Evolutionary conservation across 2,888 invertebrate genomes (phyloP).

Genomic region (Thymelicus acteon): DNA sequence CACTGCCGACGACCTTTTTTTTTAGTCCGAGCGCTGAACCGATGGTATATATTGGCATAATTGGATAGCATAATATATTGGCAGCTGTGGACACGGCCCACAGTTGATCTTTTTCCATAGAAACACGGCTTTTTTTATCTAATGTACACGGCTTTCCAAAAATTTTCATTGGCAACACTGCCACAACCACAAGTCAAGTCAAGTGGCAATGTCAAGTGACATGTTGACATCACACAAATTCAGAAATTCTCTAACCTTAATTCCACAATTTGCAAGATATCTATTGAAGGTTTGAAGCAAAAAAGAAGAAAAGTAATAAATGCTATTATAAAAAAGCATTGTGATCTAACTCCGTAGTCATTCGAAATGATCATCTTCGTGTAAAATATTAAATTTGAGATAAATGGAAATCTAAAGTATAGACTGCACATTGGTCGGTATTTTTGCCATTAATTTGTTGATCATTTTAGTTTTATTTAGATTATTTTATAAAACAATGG

Average conservation of each 20-base stretch:
- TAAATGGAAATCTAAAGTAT: slow-evolving; percentile 3
- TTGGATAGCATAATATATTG: no score
- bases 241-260: neutral
- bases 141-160: no score
- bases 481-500: slow-evolving; percentile 87
- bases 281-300: neutral
- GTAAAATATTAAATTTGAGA: neutral
- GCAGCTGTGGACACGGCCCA: no score
- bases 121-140: no score
- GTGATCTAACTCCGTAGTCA: neutral
- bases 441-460: slow-evolving; percentile 23
- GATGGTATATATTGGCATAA: no score
- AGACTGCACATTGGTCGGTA: slow-evolving; percentile 18
- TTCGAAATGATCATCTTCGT: neutral
- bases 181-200: no score
- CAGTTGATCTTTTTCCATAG: no score
- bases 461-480: slow-evolving; percentile 22
- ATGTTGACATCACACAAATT: neutral
- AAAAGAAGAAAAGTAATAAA: neutral
- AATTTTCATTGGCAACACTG: no score
- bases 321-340: neutral
- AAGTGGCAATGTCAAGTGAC: neutral
- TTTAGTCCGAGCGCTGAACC: no score
- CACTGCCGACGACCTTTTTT: no score
- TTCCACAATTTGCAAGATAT: neutral